Percentiles rank a stretch among this genome's conserved stretches.
Evolutionary conservation across 2,888 invertebrate genomes (phyloP).

Genomic region (Chirona hameri): DNA sequence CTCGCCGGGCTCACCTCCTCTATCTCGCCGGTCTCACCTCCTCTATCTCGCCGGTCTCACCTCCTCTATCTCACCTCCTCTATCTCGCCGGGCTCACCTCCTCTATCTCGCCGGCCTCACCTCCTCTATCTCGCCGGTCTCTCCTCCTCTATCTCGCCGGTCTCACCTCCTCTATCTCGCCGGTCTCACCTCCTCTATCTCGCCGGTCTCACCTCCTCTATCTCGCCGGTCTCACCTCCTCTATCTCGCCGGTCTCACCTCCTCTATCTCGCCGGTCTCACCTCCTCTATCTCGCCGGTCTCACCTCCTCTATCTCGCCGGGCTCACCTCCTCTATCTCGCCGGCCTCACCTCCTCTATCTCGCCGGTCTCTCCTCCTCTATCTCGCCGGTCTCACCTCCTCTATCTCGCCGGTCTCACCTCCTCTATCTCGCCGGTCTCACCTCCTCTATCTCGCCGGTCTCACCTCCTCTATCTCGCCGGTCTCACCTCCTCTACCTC

Average conservation of each 20-base stretch:
- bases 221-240: conserved; percentile 41
- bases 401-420: conserved; percentile 40
- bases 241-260: conserved; percentile 36
- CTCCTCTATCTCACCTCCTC: conserved; percentile 39
- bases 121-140: conserved; percentile 41
- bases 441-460: conserved; percentile 41
- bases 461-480: no score
- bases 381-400: conserved; percentile 37
- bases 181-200: no score
- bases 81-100: conserved; percentile 40
- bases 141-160: no score
- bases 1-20: conserved; percentile 38
- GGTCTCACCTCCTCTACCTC: conserved; percentile 40
- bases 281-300: no score
- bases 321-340: no score
- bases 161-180: conserved; percentile 40
- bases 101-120: conserved; percentile 34
- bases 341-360: conserved; percentile 38
- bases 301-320: conserved; percentile 40
- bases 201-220: conserved; percentile 38
- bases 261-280: conserved; percentile 41
- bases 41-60: conserved; percentile 39
- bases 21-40: conserved; percentile 40
- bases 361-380: no score
- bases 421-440: no score